phyloP scores from a whole-genome alignment of 2,888 invertebrate species.

The Aquatica leii region DNA sequence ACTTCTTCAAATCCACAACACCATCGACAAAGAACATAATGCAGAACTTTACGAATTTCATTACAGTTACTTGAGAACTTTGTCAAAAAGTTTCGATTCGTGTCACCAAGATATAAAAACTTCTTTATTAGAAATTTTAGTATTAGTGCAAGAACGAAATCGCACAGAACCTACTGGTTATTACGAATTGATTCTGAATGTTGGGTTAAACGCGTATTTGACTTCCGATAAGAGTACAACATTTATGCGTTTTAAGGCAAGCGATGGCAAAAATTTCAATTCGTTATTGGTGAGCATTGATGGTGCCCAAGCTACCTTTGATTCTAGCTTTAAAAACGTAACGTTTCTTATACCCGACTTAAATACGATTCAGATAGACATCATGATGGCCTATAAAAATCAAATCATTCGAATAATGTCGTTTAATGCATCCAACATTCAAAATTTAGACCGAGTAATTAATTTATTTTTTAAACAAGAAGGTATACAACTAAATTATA shows the following conservation, averaged over 20 bases:
- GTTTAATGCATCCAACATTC: background rate
- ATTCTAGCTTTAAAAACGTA: too few species aligned
- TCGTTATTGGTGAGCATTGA: too few species aligned
- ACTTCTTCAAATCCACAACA: background rate
- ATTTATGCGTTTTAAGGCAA: too few species aligned
- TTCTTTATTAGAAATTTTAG: too few species aligned
- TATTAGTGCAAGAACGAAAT: background rate
- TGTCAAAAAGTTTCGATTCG: background rate
- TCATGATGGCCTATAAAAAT: too few species aligned
- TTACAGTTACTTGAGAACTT: background rate
- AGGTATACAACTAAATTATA: background rate
- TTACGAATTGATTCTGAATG: background rate
- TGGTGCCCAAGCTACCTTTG: too few species aligned
- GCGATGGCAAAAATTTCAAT: too few species aligned
- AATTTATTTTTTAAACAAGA: background rate
- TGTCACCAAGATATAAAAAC: too few species aligned
- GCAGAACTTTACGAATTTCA: slow-evolving; percentile 10
- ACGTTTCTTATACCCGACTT: too few species aligned
- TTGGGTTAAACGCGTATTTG: too few species aligned
- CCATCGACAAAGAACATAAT: slow-evolving; percentile 6
- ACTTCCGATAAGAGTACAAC: too few species aligned
- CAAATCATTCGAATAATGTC: background rate
- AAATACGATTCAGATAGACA: too few species aligned
- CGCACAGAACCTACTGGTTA: background rate
- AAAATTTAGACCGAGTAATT: background rate